Conservation (phyloP, 1,140 invertebrate genomes). For the Anastrepha ludens region DNA sequence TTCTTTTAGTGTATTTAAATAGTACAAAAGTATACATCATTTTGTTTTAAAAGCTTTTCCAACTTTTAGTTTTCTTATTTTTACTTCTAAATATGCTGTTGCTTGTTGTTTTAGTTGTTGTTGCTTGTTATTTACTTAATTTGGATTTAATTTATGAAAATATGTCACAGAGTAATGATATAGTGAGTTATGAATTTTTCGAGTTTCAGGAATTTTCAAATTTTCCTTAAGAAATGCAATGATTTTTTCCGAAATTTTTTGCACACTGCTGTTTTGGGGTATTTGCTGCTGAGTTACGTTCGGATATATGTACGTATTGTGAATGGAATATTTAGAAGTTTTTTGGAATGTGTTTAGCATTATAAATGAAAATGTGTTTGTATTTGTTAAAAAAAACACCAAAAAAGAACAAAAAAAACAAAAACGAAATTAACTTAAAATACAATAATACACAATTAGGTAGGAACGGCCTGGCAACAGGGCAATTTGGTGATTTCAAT, state of each 20-base stretch:
- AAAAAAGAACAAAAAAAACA: too few relatives aligned
- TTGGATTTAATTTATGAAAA: neutral
- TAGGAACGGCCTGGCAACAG: too few relatives aligned
- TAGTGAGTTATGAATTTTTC: too few relatives aligned
- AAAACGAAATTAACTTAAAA: too few relatives aligned
- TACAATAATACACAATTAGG: too few relatives aligned
- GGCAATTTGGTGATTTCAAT: too few relatives aligned
- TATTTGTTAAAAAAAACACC: too few relatives aligned
- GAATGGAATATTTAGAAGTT: too few relatives aligned
- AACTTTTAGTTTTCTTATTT: constrained; percentile 51
- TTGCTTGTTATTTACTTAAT: neutral
- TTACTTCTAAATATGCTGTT: constrained; percentile 31
- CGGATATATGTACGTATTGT: too few relatives aligned
- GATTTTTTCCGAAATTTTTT: neutral
- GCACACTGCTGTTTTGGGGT: neutral
- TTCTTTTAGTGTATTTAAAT: constrained; percentile 39
- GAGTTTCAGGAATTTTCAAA: too few relatives aligned
- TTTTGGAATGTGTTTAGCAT: too few relatives aligned
- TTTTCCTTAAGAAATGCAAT: neutral
- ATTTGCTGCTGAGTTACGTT: neutral
- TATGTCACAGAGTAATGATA: neutral
- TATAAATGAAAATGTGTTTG: too few relatives aligned
- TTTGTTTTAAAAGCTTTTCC: constrained; percentile 49
- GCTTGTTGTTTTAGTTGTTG: constrained; percentile 5
- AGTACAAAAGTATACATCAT: constrained; percentile 51